A percentile compares a stretch with the other conserved stretches of the same genome.
These are phyloP conservation scores for Aurelia coerulea DNA, from an alignment of 30 jellyfish, hydroid and myxozoan species.

Conservation along the genomic window DNA sequence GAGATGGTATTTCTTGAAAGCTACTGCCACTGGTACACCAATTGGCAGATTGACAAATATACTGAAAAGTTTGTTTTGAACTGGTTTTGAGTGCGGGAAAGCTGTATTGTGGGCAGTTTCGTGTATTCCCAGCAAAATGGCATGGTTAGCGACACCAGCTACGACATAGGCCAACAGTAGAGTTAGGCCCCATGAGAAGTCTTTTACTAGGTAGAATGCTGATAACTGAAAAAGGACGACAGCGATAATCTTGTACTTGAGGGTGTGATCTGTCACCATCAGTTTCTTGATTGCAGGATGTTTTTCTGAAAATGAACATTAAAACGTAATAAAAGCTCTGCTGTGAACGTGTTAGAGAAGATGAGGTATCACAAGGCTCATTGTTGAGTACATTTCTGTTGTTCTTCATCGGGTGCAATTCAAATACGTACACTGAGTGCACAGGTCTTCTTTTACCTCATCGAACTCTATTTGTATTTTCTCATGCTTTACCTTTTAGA, in stretches of 20 bases:
- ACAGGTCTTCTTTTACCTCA: no score
- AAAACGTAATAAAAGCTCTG: no score
- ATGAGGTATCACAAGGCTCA: no score
- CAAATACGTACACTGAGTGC: no score
- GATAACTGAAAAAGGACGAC: slow-evolving; percentile 76
- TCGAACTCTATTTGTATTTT: no score
- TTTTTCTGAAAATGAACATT: slow-evolving; percentile 58
- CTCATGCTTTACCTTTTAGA: no score
- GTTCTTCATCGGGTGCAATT: no score
- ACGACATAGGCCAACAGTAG: slow-evolving; percentile 76
- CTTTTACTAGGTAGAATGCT: slow-evolving; percentile 47
- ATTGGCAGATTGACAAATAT: slow-evolving; percentile 87
- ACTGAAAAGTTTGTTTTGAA: slow-evolving; percentile 79
- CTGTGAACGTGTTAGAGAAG: no score
- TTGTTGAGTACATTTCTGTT: no score
- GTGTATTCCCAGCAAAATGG: slow-evolving; percentile 86
- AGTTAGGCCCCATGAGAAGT: slow-evolving; percentile 77
- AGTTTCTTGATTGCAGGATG: slow-evolving; percentile 93
- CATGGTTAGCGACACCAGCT: slow-evolving; percentile 85
- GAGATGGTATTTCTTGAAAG: slow-evolving; percentile 92
- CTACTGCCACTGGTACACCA: slow-evolving; percentile 96
- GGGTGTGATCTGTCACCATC: slow-evolving; percentile 88
- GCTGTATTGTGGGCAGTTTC: slow-evolving; percentile 93
- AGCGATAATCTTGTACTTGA: slow-evolving; percentile 82
- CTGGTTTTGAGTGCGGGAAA: slow-evolving; percentile 83